Evolutionary conservation across 2,888 invertebrate species (phyloP), one percentile per base, ranked within the genome.

Genomic region (Drosophila maculinotata): DNA sequence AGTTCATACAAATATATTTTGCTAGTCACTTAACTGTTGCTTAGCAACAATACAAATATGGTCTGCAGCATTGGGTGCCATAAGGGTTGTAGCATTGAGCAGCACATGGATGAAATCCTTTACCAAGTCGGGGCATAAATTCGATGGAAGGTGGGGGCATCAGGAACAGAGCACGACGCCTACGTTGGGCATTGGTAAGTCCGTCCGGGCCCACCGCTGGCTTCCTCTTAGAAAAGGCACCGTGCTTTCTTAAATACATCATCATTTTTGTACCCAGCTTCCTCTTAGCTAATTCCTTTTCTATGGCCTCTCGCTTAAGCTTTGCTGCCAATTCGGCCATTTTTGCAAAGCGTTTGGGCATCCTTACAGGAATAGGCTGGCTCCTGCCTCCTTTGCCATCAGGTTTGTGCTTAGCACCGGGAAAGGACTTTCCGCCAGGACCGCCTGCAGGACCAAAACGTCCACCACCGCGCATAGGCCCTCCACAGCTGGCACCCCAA

Each of bases 81-180:
- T 23, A 64, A 1, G 52, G 14, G 5, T 26, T 39, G 14, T 15
- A 60, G 48, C 52, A 49, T 1, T 31, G 25, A 10, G 31, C n/a
- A 6, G 6, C 4, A 28, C 68, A 69, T 0, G 78, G 72, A 65
- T 80, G 59, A 8, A 23, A 14, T 1, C 76, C 72, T 20, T 76
- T 86, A 7, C 77, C 79, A 12, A 68, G 77, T 0, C 87, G 76
- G 15, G 85, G 71, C 9, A 80, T 54, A 26, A 51, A 58, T 2
- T 83, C 78, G 0, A 89, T 35, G 1, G 80, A 49, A 0, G 77
- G 83, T 1, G 72, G 63, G 7, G 83, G 75, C 8, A 66, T 47
- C 23, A 79, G 67, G 5, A 47, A 51, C 10, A 81, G 56, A 5
- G 33, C 26, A 1, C 54, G 57, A 4, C 57, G 79, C 8, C 6